Conservation (phyloP, 2,888 invertebrate genomes). For the Patella caerulea region DNA sequence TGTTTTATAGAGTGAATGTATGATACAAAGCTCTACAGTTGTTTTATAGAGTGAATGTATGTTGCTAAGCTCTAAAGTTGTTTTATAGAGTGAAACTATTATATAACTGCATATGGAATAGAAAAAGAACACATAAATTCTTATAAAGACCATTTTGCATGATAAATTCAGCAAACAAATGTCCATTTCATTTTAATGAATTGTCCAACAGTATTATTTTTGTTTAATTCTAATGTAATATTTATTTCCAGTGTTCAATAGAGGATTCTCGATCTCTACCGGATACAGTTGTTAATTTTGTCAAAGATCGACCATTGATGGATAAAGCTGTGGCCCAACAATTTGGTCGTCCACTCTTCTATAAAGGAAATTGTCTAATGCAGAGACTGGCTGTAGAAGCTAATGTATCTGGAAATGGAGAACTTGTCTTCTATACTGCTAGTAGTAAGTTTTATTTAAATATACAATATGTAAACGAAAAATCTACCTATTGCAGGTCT, state of each 20-base stretch:
- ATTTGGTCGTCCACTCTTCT: constrained; percentile 53
- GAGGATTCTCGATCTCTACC: constrained; percentile 26
- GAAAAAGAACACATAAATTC: no score
- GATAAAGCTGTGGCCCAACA: constrained; percentile 48
- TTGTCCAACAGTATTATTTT: neutral
- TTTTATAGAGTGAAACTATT: no score
- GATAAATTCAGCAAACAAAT: no score
- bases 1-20: no score
- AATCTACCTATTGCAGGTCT: no score
- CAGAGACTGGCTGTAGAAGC: constrained; percentile 47
- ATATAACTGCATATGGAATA: no score
- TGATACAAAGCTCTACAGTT: no score
- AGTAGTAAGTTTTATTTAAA: constrained; percentile 45
- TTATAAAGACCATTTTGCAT: no score
- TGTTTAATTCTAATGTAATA: neutral
- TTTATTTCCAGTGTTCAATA: constrained; percentile 35
- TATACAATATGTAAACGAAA: neutral
- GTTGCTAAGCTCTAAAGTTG: no score
- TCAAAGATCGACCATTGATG: constrained; percentile 51
- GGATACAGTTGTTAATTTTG: constrained; percentile 35
- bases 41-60: no score
- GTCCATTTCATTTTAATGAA: no score
- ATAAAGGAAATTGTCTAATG: constrained; percentile 51
- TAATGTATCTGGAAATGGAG: constrained; percentile 37
- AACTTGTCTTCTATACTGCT: constrained; percentile 47